These are phyloP conservation scores for Stenchaetothrips biformis DNA, from an alignment of 2,888 invertebrate species.

Conservation along the genomic window DNA sequence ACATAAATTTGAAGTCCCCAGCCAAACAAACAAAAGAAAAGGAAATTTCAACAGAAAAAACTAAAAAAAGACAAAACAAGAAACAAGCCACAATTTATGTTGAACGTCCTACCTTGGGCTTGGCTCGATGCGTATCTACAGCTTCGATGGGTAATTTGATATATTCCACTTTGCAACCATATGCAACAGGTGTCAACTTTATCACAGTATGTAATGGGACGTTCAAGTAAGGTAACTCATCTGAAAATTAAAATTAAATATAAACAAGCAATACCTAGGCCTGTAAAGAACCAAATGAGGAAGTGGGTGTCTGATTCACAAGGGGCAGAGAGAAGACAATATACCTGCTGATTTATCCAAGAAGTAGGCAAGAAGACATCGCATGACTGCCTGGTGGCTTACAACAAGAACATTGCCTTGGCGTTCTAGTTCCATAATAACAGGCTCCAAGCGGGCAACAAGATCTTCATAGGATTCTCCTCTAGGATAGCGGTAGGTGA, in stretches of 20 bases:
- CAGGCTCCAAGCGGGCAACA: conserved; percentile 94
- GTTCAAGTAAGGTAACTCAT: conserved; percentile 82
- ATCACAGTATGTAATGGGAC: conserved; percentile 93
- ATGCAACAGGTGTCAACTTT: conserved; percentile 95
- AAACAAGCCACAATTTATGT: neutral
- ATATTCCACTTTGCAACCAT: conserved; percentile 95
- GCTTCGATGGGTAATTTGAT: conserved; percentile 87
- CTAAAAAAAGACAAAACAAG: too few relatives aligned
- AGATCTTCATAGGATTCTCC: conserved; percentile 98
- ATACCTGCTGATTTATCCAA: conserved; percentile 88
- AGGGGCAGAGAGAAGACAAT: conserved; percentile 35
- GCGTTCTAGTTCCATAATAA: conserved; percentile 97
- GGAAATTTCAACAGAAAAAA: neutral
- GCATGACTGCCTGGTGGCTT: conserved; percentile 92
- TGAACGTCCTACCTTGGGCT: conserved; percentile 63
- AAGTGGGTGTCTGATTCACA: neutral
- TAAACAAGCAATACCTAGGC: conserved; percentile 24
- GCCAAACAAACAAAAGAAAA: neutral
- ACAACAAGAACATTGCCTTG: conserved; percentile 95
- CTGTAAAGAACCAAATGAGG: neutral
- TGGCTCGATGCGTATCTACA: conserved; percentile 93
- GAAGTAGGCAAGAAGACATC: conserved; percentile 96
- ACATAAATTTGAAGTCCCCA: neutral
- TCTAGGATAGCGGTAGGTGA: conserved; percentile 84
- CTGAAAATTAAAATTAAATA: conserved; percentile 48